These are phyloP conservation scores for Rhinophrynus dorsalis DNA, from an alignment of 2,797 vertebrate genomes.

Conservation along the genomic window DNA sequence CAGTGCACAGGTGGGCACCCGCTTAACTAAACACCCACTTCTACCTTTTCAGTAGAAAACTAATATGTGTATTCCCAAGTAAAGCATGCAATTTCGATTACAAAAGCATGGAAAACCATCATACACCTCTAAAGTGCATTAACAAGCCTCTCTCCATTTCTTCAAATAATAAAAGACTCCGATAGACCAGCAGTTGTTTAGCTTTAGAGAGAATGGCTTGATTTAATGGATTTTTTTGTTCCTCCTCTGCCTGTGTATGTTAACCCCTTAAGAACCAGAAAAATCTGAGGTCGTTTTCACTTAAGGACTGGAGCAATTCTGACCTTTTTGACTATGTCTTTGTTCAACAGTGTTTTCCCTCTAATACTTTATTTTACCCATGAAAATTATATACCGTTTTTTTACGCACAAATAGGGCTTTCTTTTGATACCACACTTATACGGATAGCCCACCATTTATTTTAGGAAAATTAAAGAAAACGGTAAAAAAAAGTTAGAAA, in stretches of 20 bases:
- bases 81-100: neutral
- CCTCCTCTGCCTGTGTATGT: slow-evolving; percentile 19
- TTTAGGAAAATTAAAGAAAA: too few relatives aligned
- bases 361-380: too few relatives aligned
- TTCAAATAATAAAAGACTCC: slow-evolving; percentile 6
- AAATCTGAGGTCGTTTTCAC: too few relatives aligned
- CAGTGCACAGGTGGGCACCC: neutral
- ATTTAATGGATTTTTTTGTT: slow-evolving; percentile 20
- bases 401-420: too few relatives aligned
- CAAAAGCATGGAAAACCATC: neutral
- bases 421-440: too few relatives aligned
- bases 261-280: too few relatives aligned
- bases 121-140: neutral
- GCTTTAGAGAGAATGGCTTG: slow-evolving; percentile 2
- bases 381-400: too few relatives aligned
- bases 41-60: neutral
- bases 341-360: too few relatives aligned
- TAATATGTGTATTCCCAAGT: neutral
- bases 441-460: too few relatives aligned
- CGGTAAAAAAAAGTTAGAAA: too few relatives aligned
- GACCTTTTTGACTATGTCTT: too few relatives aligned
- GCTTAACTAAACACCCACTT: neutral
- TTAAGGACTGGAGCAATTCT: too few relatives aligned
- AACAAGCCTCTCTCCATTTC: neutral
- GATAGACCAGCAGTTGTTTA: slow-evolving; percentile 16